Evolutionary conservation across 2,113 vertebrate genomes (phyloP), one percentile per base, ranked within the genome.

Genomic region (Channa maculata): DNA sequence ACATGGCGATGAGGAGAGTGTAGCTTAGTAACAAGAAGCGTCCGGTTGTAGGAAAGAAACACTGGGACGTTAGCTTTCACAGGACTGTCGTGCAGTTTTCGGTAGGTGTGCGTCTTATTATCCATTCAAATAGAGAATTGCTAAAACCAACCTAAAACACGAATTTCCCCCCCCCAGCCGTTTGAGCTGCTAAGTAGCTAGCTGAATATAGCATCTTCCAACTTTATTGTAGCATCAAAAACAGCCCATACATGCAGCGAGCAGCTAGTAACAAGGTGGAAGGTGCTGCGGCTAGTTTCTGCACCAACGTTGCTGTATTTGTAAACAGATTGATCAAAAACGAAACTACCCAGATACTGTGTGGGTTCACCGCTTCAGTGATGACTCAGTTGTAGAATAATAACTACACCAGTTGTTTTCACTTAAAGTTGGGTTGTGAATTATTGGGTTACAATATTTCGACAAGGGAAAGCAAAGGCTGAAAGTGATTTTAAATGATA

Each of bases 291-390:
- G 11, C 63, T 86, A 89, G 81, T 82, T 3, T 11, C 33, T 0
- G 4, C 11, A 79, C 57, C 78, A 78, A 6, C 53, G 4, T 0
- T 10, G 0, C 4, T 58, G 41, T 77, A 69, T 86, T 84, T 80
- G 87, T 89, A 86, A 89, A 89, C 87, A 89, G 71, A 37, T 5
- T 1, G 24, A 67, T 48, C 50, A 2, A 14, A 14, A 70, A 12
- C 50, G 53, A 80, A 79, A 65, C 51, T 0, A 43, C 10, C 3
- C 52, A 58, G 4, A n/a, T n/a, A 33, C 1, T 13, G 36, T 8
- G 57, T 9, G 5, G 10, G 3, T 5, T 1, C 3, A 9, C 11
- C 11, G 36, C 45, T 43, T 5, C 24, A 12, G 10, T 6, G 8
- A 24, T 24, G 1, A 12, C 36, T 65, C 8, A 41, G 5, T 8